A percentile compares a stretch with the other conserved stretches of the same genome.
These are phyloP conservation scores for western clawed frog (Xenopus tropicalis) DNA, from an alignment of 2,113 vertebrate species.

Conservation along the genomic window DNA sequence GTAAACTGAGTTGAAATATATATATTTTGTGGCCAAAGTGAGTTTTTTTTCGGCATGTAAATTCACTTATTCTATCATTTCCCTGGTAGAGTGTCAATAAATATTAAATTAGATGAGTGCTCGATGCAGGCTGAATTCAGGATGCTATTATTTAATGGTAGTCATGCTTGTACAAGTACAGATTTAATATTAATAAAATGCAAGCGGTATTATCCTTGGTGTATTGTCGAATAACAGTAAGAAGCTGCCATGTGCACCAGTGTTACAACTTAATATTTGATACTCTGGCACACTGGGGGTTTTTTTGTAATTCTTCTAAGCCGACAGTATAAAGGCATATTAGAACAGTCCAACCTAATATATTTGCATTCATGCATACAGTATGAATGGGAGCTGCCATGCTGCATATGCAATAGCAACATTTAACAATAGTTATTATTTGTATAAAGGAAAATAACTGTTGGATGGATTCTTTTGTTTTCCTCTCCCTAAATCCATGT, in stretches of 20 bases:
- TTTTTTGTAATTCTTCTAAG: too few species aligned
- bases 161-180: conserved; percentile 9
- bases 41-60: neutral
- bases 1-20: neutral
- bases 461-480: too few species aligned
- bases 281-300: too few species aligned
- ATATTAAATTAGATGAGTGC: conserved; percentile 35
- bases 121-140: neutral
- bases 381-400: too few species aligned
- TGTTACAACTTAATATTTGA: neutral
- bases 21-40: neutral
- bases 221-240: neutral
- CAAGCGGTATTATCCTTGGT: neutral
- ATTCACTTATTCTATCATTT: conserved; percentile 15
- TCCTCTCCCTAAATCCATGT: too few species aligned
- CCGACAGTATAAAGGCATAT: too few species aligned
- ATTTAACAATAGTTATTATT: too few species aligned
- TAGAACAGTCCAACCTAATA: too few species aligned
- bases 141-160: neutral
- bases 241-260: neutral
- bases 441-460: too few species aligned
- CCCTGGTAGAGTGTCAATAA: conserved; percentile 25
- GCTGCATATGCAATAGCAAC: too few species aligned
- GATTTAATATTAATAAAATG: neutral
- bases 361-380: too few species aligned